Base-by-base conservation (phyloP, 2,888 invertebrate genomes). In the Hypercompe scribonia region DNA sequence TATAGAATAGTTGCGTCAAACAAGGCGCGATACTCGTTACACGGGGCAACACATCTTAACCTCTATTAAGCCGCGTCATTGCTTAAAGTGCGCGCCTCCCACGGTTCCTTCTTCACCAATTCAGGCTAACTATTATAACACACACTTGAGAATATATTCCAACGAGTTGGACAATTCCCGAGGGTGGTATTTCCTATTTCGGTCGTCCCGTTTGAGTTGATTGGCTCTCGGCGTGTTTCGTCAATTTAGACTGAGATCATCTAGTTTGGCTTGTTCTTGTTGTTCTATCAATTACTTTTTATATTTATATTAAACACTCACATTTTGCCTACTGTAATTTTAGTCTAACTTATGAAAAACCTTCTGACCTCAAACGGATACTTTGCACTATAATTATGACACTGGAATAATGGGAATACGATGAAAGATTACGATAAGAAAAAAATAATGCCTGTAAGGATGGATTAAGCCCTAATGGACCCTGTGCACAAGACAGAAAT, bases 1-100 rank as follows among this genome's bases (percentile, higher is more conserved):
- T 64, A 85, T 87, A 86, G 84, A 85, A 86, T 84, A 87, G 86
- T 91, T 89, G 90, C 91, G 91, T 91, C 90, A 87, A 90, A 91
- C 90, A 89, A 89, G 89, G 88, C 91, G 92, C 89, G 90, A 87
- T 85, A 84, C 90, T 93, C 89, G 91, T 94, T 92, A 91, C 85
- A 78, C 77, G 89, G 90, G 93, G 94, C 88, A 93, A 93, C 90
- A 91, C 90, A 92, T 94, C 93, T 95, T 95, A 92, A 95, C 95
- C 95, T 92, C 95, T 85, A 95, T 95, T 95, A 93, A 90, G 89
- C 86, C 87, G 86, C 89, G 88, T 90, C 91, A 90, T 91, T 90
- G 91, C 89, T 89, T 88, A 90, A 90, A 90, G 85, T 81, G 84
- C 76, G 71, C 82, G 86, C 92, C 91, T 93, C 95, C 94, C 94